Conservation (phyloP, 2,797 vertebrate species). For the Dendrocincla tyrannina region DNA sequence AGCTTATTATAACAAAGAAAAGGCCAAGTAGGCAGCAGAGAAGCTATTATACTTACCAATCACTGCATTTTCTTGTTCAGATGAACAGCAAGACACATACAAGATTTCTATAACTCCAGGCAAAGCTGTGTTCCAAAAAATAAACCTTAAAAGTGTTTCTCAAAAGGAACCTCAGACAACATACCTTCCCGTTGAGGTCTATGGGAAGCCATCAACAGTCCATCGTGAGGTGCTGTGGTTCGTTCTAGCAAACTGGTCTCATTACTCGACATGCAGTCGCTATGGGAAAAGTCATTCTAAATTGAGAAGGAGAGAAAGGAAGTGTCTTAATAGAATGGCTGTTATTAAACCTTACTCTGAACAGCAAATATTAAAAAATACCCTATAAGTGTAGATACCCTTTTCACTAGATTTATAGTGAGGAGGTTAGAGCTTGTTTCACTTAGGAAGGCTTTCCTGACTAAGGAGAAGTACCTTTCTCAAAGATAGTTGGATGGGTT, state of each 20-base stretch:
- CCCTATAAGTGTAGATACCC: too few species aligned
- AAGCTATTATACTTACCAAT: neutral
- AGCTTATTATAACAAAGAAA: neutral
- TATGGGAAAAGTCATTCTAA: constrained; percentile 72
- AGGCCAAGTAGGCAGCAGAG: neutral
- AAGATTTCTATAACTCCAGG: neutral
- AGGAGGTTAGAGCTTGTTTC: too few species aligned
- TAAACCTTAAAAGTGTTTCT: neutral
- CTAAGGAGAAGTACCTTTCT: too few species aligned
- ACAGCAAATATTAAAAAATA: neutral
- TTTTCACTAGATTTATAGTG: too few species aligned
- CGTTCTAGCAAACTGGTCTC: constrained; percentile 71
- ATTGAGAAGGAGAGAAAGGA: neutral
- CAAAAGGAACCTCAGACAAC: neutral
- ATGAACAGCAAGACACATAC: neutral
- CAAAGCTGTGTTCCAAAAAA: neutral
- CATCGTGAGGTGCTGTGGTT: constrained; percentile 71
- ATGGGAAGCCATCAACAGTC: constrained; percentile 69
- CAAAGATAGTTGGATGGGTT: too few species aligned
- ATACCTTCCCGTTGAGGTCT: constrained; percentile 80
- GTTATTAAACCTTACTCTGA: neutral
- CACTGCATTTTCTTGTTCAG: neutral
- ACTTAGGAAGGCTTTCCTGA: too few species aligned
- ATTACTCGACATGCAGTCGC: constrained; percentile 65
- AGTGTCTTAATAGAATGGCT: neutral